Conservation (phyloP, 2,113 vertebrate genomes). For the Pollachius pollachius region DNA sequence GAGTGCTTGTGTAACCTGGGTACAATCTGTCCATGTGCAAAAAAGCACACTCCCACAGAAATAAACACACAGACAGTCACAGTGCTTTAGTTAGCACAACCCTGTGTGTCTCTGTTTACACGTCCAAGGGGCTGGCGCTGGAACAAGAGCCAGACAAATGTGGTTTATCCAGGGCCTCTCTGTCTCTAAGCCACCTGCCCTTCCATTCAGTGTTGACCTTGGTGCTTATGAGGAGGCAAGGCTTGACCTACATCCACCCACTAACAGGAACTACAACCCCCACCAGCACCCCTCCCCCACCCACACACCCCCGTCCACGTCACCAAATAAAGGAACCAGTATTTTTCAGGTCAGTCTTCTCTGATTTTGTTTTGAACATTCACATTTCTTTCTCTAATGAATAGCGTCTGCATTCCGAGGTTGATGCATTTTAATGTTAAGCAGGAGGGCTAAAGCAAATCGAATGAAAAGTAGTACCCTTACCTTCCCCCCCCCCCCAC, state of each 20-base stretch:
- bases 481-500: too few relatives aligned
- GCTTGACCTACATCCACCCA: slow-evolving; percentile 72
- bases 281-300: slow-evolving; percentile 41
- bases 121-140: slow-evolving; percentile 39
- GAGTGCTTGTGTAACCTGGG: slow-evolving; percentile 29
- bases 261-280: slow-evolving; percentile 54
- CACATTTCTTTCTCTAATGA: background rate
- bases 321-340: slow-evolving; percentile 3
- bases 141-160: slow-evolving; percentile 60
- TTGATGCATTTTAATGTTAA: background rate
- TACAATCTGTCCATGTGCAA: background rate
- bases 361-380: background rate
- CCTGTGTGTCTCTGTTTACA: slow-evolving; percentile 69
- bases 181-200: slow-evolving; percentile 71
- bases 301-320: slow-evolving; percentile 35
- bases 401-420: background rate
- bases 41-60: background rate
- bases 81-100: slow-evolving; percentile 25
- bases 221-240: slow-evolving; percentile 61
- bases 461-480: too few relatives aligned
- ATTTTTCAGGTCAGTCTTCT: slow-evolving; percentile 12
- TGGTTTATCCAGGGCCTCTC: slow-evolving; percentile 60
- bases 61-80: background rate
- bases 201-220: slow-evolving; percentile 70
- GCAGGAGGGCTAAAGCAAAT: too few relatives aligned